A percentile compares a stretch with the other conserved stretches of the same genome.
Evolutionary conservation across 2,797 vertebrate genomes (phyloP).

Genomic region (Heliangelus exortis): DNA sequence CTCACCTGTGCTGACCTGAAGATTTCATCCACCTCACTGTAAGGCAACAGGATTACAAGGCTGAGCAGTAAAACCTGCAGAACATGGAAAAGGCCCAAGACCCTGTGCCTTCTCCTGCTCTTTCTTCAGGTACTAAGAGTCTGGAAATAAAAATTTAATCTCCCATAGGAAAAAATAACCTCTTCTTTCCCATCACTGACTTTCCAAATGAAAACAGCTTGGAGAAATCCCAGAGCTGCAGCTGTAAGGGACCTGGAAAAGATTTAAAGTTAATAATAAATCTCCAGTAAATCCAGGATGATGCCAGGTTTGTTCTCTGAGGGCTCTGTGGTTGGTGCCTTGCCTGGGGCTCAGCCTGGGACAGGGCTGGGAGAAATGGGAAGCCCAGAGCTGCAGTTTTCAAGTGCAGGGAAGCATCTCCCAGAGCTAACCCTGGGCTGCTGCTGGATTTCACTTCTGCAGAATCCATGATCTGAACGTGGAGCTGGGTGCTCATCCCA

Average conservation of each 20-base stretch:
- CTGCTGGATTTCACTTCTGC: not conserved
- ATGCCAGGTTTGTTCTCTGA: not conserved
- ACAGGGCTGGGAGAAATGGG: not conserved
- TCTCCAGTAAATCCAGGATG: not conserved
- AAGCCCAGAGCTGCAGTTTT: not conserved
- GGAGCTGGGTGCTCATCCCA: not conserved
- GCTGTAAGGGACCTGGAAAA: not conserved
- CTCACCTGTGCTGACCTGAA: not conserved
- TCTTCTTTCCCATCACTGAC: not conserved
- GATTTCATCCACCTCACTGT: not conserved
- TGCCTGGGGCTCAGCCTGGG: not conserved
- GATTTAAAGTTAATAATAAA: not conserved
- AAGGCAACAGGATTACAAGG: not conserved
- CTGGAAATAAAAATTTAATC: not conserved
- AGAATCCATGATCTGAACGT: not conserved
- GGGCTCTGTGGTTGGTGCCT: not conserved
- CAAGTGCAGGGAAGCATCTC: not conserved
- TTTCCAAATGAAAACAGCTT: not conserved
- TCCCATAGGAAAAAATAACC: not conserved
- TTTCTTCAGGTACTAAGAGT: not conserved
- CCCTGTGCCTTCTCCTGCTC: not conserved
- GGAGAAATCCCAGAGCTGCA: not conserved
- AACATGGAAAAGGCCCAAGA: not conserved
- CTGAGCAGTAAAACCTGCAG: not conserved
- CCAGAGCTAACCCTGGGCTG: not conserved